These are phyloP conservation scores for Drosophila mauritiana DNA, from an alignment of 1,140 invertebrate species.

Conservation along the genomic window DNA sequence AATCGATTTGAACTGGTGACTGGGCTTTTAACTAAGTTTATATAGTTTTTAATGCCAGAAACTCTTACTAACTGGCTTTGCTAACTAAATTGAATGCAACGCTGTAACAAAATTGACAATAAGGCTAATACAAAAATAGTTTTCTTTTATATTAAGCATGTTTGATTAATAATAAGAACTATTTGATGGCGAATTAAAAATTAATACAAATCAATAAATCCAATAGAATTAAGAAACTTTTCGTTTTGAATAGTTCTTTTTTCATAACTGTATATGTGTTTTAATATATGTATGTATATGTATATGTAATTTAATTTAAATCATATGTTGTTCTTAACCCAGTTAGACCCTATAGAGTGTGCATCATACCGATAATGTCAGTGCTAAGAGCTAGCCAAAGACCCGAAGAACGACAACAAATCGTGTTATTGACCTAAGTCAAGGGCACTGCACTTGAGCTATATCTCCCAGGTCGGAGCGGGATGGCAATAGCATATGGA, in stretches of 20 bases:
- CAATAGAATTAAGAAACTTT: too few relatives aligned
- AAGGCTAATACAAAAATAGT: too few relatives aligned
- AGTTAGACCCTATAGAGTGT: background rate
- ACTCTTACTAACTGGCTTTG: background rate
- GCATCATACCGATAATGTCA: background rate
- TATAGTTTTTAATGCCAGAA: background rate
- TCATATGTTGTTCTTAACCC: background rate
- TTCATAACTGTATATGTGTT: too few relatives aligned
- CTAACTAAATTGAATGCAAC: background rate
- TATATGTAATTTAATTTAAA: background rate
- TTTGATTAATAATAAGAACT: too few relatives aligned
- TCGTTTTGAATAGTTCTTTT: too few relatives aligned
- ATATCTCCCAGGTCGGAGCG: constrained; percentile 1
- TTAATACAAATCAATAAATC: too few relatives aligned
- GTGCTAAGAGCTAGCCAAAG: background rate
- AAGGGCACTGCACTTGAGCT: constrained; percentile 60
- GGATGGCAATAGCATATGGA: constrained; percentile 23
- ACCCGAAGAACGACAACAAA: constrained; percentile 19
- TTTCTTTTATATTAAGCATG: too few relatives aligned
- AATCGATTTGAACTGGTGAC: background rate
- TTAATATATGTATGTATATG: too few relatives aligned
- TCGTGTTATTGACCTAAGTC: constrained; percentile 65
- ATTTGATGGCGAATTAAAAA: too few relatives aligned
- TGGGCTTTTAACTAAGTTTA: background rate
- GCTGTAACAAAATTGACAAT: too few relatives aligned